phyloP scores from a whole-genome alignment of 2,888 invertebrate species.

The Notodonta dromedarius region DNA sequence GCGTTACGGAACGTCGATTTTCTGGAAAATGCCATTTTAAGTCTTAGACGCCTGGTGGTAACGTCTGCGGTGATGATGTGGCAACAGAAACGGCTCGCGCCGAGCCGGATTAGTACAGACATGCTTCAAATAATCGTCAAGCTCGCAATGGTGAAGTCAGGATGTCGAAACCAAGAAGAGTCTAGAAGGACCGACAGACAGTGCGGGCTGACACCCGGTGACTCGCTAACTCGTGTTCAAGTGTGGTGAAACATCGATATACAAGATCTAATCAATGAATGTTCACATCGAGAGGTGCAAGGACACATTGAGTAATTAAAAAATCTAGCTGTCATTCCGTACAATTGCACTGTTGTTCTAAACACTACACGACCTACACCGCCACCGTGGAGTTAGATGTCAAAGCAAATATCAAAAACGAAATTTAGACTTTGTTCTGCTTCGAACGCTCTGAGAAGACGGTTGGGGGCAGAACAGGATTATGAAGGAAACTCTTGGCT shows the following conservation, averaged over 20 bases:
- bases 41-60: slow-evolving; percentile 78
- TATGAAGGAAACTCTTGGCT: slow-evolving; percentile 64
- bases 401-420: slow-evolving; percentile 84
- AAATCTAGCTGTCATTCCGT: slow-evolving; percentile 80
- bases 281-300: slow-evolving; percentile 77
- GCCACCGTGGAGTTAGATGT: slow-evolving; percentile 76
- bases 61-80: slow-evolving; percentile 74
- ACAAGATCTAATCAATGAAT: slow-evolving; percentile 79
- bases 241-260: slow-evolving; percentile 82
- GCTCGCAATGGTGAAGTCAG: slow-evolving; percentile 82
- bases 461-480: slow-evolving; percentile 72
- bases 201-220: slow-evolving; percentile 63
- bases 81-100: slow-evolving; percentile 81
- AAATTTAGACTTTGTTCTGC: slow-evolving; percentile 85
- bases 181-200: slow-evolving; percentile 68
- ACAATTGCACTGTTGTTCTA: slow-evolving; percentile 69
- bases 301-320: slow-evolving; percentile 70
- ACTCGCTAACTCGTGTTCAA: slow-evolving; percentile 61
- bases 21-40: slow-evolving; percentile 83
- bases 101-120: slow-evolving; percentile 79
- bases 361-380: slow-evolving; percentile 80
- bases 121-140: slow-evolving; percentile 82
- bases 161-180: slow-evolving; percentile 76
- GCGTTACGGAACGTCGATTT: slow-evolving; percentile 85
- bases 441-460: slow-evolving; percentile 62